Evolutionary conservation across 2,888 invertebrate species (phyloP).

Genomic region (Phorcus lineatus): DNA sequence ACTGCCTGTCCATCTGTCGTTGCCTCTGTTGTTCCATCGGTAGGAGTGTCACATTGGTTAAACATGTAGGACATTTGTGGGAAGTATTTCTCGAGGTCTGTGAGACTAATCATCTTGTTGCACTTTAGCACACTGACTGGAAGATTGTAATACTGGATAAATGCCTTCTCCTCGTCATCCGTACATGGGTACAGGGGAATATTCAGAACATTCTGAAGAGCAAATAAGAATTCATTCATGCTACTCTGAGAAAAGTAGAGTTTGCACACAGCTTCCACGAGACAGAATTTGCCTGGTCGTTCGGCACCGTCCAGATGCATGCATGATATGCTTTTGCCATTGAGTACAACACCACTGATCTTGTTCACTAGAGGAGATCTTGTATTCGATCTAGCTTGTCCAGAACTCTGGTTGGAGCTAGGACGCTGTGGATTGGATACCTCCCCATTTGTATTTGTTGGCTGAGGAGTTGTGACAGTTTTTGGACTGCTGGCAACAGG

Average conservation of each 20-base stretch:
- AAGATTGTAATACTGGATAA: constrained; percentile 71
- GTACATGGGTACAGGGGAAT: constrained; percentile 63
- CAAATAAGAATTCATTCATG: constrained; percentile 68
- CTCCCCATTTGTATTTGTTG: constrained; percentile 4
- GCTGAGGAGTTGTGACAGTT: not conserved
- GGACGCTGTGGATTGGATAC: not conserved
- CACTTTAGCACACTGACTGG: constrained; percentile 70
- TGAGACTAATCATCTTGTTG: constrained; percentile 68
- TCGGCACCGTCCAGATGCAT: constrained; percentile 54
- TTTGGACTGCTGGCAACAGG: not conserved
- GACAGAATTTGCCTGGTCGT: constrained; percentile 59
- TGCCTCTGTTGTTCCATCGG: not conserved
- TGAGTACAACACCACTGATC: constrained; percentile 63
- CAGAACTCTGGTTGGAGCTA: not conserved
- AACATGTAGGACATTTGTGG: constrained; percentile 71
- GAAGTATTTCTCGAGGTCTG: constrained; percentile 65
- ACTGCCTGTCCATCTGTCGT: not conserved
- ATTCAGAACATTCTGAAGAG: constrained; percentile 65
- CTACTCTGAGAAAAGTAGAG: constrained; percentile 69
- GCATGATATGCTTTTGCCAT: constrained; percentile 71
- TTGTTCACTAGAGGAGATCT: constrained; percentile 27
- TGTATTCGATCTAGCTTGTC: not conserved
- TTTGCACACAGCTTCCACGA: constrained; percentile 71
- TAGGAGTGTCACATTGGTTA: constrained; percentile 7
- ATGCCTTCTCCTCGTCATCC: constrained; percentile 68